Conservation (phyloP, 2,797 vertebrate species). For the Esox lucius region DNA sequence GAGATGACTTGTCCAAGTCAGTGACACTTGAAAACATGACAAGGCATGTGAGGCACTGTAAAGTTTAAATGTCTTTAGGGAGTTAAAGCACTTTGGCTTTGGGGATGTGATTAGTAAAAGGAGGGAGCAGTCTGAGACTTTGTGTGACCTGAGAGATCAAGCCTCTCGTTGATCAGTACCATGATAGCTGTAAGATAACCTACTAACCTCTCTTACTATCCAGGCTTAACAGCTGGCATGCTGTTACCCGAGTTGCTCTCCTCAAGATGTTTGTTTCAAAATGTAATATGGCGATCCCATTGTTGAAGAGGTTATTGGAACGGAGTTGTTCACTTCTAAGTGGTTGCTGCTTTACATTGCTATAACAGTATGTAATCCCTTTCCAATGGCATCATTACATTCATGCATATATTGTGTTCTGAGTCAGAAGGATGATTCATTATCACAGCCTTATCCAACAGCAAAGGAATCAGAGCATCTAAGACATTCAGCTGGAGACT, state of each 20-base stretch:
- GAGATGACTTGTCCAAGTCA: too few relatives aligned
- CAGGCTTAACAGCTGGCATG: not conserved
- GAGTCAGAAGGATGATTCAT: not conserved
- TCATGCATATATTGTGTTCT: not conserved
- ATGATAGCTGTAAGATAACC: not conserved
- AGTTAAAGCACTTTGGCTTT: too few relatives aligned
- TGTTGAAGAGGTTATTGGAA: not conserved
- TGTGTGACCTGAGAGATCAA: not conserved
- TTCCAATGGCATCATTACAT: not conserved
- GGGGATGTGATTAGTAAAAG: too few relatives aligned
- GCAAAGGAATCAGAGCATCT: not conserved
- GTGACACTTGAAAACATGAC: too few relatives aligned
- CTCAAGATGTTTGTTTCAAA: too few relatives aligned
- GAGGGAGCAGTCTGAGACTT: too few relatives aligned
- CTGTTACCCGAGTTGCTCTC: not conserved
- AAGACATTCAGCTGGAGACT: not conserved
- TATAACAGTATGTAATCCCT: not conserved
- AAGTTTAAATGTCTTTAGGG: too few relatives aligned
- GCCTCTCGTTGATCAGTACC: not conserved
- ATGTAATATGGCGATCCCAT: too few relatives aligned
- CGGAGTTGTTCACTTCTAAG: not conserved
- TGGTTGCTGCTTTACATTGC: not conserved
- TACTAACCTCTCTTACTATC: not conserved
- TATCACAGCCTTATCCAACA: not conserved
- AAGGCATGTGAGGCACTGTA: too few relatives aligned